Conservation (phyloP, 2,888 invertebrate genomes). For the Antheraea yamamai region DNA sequence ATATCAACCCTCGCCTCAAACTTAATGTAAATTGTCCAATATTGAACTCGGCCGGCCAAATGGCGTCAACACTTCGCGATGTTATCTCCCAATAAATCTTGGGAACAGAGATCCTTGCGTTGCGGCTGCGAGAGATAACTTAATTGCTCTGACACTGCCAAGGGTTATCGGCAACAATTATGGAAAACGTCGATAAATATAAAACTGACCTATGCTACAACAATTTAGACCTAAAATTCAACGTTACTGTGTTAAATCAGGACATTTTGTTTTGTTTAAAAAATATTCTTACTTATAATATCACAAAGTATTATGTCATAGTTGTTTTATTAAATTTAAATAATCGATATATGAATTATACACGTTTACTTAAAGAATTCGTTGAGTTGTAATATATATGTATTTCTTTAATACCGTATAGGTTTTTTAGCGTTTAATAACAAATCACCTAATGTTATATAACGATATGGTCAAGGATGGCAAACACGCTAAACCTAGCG, state of each 20-base stretch:
- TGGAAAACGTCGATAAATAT: conserved; percentile 36
- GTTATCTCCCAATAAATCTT: conserved; percentile 71
- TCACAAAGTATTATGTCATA: too few relatives aligned
- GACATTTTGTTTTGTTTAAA: not conserved
- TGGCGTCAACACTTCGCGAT: conserved; percentile 73
- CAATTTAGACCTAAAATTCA: not conserved
- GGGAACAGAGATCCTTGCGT: conserved; percentile 62
- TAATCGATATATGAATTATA: too few relatives aligned
- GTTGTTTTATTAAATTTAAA: too few relatives aligned
- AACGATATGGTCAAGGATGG: not conserved
- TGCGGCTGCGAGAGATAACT: conserved; percentile 64
- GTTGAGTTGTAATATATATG: not conserved
- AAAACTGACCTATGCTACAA: not conserved
- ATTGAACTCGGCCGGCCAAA: conserved; percentile 67
- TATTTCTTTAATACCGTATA: not conserved
- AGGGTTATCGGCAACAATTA: conserved; percentile 54
- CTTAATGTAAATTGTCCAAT: conserved; percentile 76
- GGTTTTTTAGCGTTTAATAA: not conserved
- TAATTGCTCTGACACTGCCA: conserved; percentile 66
- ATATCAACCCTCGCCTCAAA: conserved; percentile 62
- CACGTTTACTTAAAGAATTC: too few relatives aligned
- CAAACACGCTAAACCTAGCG: not conserved
- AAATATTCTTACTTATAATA: too few relatives aligned
- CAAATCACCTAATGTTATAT: not conserved
- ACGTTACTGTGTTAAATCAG: not conserved